Percentiles rank a stretch among this genome's conserved stretches.
Evolutionary conservation across 2,113 vertebrate species (phyloP).

Genomic region (Drymodes brunneopygia): DNA sequence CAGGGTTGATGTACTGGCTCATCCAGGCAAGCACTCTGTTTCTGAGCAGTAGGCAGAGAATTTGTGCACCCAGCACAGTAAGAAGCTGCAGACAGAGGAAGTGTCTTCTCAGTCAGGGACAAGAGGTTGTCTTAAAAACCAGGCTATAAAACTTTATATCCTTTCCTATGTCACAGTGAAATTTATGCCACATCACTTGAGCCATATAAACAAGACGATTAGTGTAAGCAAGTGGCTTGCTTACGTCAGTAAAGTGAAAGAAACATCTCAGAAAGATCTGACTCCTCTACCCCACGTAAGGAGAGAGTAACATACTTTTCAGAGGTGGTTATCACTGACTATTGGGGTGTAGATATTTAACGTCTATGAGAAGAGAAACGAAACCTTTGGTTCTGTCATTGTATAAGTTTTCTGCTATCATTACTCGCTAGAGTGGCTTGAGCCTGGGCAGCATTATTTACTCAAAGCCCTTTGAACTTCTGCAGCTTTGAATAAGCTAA

Average conservation of each 20-base stretch:
- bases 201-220: neutral
- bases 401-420: neutral
- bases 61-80: neutral
- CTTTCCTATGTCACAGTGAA: neutral
- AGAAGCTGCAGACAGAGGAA: neutral
- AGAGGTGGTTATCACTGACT: neutral
- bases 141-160: neutral
- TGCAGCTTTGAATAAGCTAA: neutral
- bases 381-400: neutral
- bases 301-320: neutral
- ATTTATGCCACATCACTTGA: neutral
- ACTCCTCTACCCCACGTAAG: neutral
- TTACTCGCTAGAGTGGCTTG: neutral
- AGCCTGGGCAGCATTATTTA: neutral
- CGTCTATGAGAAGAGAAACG: neutral
- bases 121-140: neutral
- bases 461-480: neutral
- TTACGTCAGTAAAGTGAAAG: neutral
- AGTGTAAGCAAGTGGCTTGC: neutral
- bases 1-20: neutral
- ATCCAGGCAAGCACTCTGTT: neutral
- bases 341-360: neutral
- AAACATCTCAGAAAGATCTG: neutral
- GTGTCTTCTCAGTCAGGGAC: neutral
- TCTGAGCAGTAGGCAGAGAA: neutral